Base-by-base conservation (phyloP, 2,888 invertebrate species). In the Hirudinaria manillensis region DNA sequence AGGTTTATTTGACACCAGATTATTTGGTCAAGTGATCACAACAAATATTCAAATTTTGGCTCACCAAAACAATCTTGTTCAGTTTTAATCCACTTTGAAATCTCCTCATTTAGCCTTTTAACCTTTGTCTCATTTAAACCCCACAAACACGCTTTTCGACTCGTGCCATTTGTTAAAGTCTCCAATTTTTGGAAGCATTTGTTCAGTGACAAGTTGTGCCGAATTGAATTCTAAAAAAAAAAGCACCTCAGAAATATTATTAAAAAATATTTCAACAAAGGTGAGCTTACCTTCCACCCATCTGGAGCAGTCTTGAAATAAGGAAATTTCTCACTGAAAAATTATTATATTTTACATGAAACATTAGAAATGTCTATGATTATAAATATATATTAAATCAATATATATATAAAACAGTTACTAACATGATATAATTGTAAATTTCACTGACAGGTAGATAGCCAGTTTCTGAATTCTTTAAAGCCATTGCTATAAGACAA, bases 101-200 rank as follows among this genome's bases (percentile, higher is more conserved):
- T 94, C 86, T 98, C 97, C 84, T 96, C 95, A 81, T 97, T 95
- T 95, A 98, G 95, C 87, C 98, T 98, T 27, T 91, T 89, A 61
- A 94, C 90, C 86, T 96, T 96, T 21, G 91, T 90, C 0, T 96
- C 96, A 87, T 95, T 95, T 90, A 97, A 92, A 16, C 94, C 94
- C 97, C 97, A 97, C 80, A 97, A 88, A 82, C 96, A 97, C 1
- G 84, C 85, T 83, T 78, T 84, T 80, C 78, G 77, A 90, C 86
- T 82, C 76, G 82, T 84, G 3, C 84, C 84, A 65, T 80, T 91
- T 51, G 83, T 80, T 0, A 92, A 91, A 81, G 95, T 93, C 83
- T 97, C 96, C 78, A 97, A 95, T 86, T 98, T 98, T 83, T 95
- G 95, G 86, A 98, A 98, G 87, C 97, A 97, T 87, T 98, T 97